A percentile compares a stretch with the other conserved stretches of the same genome.
These are phyloP conservation scores for Drosophila tanythrix DNA, from an alignment of 2,888 invertebrate species.

Conservation along the genomic window DNA sequence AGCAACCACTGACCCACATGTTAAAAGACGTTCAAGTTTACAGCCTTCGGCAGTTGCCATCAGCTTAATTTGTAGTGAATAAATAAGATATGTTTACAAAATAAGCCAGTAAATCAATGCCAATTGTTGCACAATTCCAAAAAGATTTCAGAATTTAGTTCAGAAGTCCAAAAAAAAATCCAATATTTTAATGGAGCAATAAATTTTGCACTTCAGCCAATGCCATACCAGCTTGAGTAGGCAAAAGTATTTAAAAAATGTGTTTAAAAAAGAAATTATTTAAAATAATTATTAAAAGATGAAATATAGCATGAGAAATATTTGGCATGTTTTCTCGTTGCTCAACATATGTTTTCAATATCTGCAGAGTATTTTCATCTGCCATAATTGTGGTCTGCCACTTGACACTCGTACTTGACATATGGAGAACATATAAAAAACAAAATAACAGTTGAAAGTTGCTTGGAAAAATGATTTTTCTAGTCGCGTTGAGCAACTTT, in stretches of 20 bases:
- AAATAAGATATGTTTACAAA: slow-evolving; percentile 42
- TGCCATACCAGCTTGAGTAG: slow-evolving; percentile 30
- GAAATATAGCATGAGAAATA: slow-evolving; percentile 35
- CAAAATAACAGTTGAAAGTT: slow-evolving; percentile 47
- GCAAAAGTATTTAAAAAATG: slow-evolving; percentile 23
- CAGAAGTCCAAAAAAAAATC: slow-evolving; percentile 28
- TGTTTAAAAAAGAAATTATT: slow-evolving; percentile 11
- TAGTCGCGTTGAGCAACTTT: slow-evolving; percentile 42
- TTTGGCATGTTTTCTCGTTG: slow-evolving; percentile 54
- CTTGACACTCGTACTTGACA: slow-evolving; percentile 56
- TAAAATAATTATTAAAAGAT: slow-evolving; percentile 24
- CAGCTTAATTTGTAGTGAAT: slow-evolving; percentile 21
- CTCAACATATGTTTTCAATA: slow-evolving; percentile 60
- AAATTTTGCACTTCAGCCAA: slow-evolving; percentile 64
- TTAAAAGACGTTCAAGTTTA: slow-evolving; percentile 63
- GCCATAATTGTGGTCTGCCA: slow-evolving; percentile 39
- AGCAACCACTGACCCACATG: slow-evolving; percentile 55
- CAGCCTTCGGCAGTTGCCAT: slow-evolving; percentile 60
- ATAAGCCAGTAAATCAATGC: slow-evolving; percentile 43
- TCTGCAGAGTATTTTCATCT: slow-evolving; percentile 23
- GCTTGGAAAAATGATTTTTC: slow-evolving; percentile 11
- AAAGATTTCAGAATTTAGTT: slow-evolving; percentile 43
- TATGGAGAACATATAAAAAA: slow-evolving; percentile 3
- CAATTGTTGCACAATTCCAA: slow-evolving; percentile 71
- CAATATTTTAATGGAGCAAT: slow-evolving; percentile 48